These are phyloP conservation scores for Tadarida brasiliensis DNA, from an alignment of 2,797 vertebrate species.

Conservation along the genomic window DNA sequence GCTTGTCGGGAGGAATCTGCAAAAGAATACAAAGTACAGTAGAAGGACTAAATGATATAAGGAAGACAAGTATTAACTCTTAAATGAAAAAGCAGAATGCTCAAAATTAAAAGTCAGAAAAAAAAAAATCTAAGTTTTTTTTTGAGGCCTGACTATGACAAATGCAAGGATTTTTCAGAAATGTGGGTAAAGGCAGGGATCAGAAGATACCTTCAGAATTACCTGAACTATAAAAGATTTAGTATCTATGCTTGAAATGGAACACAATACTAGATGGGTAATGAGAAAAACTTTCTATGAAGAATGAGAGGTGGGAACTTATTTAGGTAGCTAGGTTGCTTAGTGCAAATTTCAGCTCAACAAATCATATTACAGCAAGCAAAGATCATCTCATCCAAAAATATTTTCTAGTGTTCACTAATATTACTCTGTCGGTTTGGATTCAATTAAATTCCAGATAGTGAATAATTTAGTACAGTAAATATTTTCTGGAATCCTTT, in stretches of 20 bases:
- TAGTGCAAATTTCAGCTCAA: neutral
- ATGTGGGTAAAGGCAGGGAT: neutral
- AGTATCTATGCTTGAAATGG: neutral
- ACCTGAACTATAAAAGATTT: neutral
- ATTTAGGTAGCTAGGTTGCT: neutral
- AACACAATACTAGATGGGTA: neutral
- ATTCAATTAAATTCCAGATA: constrained; percentile 52
- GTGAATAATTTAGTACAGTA: constrained; percentile 31
- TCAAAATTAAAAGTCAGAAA: neutral
- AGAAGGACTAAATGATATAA: neutral
- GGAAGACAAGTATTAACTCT: neutral
- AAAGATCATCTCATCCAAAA: neutral
- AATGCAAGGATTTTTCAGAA: neutral
- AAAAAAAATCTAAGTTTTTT: neutral
- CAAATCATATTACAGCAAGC: neutral
- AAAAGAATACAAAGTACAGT: constrained; percentile 72
- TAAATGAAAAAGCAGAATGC: constrained; percentile 16
- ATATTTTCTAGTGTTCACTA: constrained; percentile 20
- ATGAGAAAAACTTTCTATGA: neutral
- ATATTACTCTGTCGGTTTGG: neutral
- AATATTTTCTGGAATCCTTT: constrained; percentile 19
- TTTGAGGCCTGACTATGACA: neutral
- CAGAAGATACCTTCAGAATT: neutral
- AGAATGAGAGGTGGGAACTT: neutral
- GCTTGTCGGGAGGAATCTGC: constrained; percentile 95